Percentiles rank a stretch among this genome's conserved stretches.
These are phyloP conservation scores for Zaprionus ornatus DNA, from an alignment of 1,140 invertebrate genomes.

Conservation along the genomic window DNA sequence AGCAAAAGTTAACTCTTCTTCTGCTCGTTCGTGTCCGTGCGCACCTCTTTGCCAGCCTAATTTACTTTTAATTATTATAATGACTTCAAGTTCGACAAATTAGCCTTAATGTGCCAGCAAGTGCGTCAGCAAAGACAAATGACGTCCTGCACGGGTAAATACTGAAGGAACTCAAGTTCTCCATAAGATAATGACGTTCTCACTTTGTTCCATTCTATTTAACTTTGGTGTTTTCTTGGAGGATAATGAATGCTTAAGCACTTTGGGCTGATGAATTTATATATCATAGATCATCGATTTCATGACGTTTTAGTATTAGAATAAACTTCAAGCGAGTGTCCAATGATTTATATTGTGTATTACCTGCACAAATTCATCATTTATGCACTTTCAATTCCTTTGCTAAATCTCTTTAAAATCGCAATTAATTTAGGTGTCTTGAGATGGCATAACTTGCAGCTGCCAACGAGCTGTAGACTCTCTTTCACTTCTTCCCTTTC, in stretches of 20 bases:
- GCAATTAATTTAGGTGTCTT: slow-evolving; percentile 36
- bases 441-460: slow-evolving; percentile 8
- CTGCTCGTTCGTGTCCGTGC: slow-evolving; percentile 4
- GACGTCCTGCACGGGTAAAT: slow-evolving; percentile 58
- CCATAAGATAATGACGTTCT: slow-evolving; percentile 12
- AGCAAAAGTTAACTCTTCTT: slow-evolving; percentile 47
- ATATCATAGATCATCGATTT: neutral
- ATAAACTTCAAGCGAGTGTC: no score
- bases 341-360: neutral
- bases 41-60: slow-evolving; percentile 59
- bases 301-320: no score
- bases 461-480: neutral
- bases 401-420: neutral
- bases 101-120: slow-evolving; percentile 59
- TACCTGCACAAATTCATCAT: neutral
- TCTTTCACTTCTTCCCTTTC: neutral
- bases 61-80: slow-evolving; percentile 81
- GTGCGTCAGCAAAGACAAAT: slow-evolving; percentile 47
- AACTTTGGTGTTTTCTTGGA: slow-evolving; percentile 1
- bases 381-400: neutral
- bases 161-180: slow-evolving; percentile 39
- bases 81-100: slow-evolving; percentile 78
- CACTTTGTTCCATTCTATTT: neutral
- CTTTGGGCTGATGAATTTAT: neutral
- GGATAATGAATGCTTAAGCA: slow-evolving; percentile 19